Percentiles rank a stretch among this genome's conserved stretches.
Evolutionary conservation across 2,113 vertebrate genomes (phyloP).

Genomic region (Ptilonorhynchus violaceus): DNA sequence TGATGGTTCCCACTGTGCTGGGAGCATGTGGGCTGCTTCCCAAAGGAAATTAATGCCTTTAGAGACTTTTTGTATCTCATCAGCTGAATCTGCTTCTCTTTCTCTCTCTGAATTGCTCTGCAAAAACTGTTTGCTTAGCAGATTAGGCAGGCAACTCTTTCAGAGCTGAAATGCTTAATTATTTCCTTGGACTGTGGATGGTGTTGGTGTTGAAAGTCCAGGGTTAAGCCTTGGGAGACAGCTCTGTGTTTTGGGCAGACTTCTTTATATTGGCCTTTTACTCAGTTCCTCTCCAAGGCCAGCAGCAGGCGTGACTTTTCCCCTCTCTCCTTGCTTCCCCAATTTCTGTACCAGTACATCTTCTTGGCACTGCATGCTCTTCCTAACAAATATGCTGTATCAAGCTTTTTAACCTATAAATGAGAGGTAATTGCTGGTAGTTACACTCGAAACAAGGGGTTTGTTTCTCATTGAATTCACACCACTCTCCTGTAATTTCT

Average conservation of each 20-base stretch:
- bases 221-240: not conserved
- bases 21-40: constrained; percentile 40
- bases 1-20: constrained; percentile 28
- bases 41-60: constrained; percentile 43
- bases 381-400: not conserved
- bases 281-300: not conserved
- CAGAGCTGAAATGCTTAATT: not conserved
- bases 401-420: not conserved
- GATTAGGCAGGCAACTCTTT: not conserved
- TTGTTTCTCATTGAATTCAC: not conserved
- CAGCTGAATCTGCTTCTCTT: constrained; percentile 31
- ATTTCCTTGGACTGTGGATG: not conserved
- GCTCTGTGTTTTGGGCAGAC: not conserved
- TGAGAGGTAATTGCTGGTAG: not conserved
- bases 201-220: not conserved
- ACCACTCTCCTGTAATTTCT: not conserved
- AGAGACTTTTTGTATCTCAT: constrained; percentile 18
- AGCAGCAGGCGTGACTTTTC: not conserved
- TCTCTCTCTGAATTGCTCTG: constrained; percentile 6
- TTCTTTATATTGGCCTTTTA: not conserved
- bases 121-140: constrained; percentile 40
- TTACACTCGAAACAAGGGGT: not conserved
- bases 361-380: not conserved
- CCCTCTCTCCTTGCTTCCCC: not conserved
- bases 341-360: not conserved